Evolutionary conservation across 2,888 invertebrate genomes (phyloP), one percentile per base, ranked within the genome.

Genomic region (Agapetus fuscipes): DNA sequence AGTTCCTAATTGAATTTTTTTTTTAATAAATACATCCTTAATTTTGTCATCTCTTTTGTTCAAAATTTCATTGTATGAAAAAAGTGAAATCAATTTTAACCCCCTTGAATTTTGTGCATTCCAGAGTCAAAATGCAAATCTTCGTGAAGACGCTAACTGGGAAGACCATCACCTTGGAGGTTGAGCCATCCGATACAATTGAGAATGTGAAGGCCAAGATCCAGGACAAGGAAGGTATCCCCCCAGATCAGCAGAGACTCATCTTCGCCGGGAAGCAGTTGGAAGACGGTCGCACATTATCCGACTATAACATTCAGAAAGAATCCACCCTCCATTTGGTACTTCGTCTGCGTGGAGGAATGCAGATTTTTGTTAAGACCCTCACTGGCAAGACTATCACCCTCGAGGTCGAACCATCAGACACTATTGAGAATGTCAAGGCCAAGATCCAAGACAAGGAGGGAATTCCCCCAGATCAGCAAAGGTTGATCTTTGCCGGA

Each of bases 241-340:
- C 69, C 12, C 71, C 71, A 62, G 57, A 71, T 49, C 72, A 72
- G 51, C 71, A 72, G 53, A 57, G 71, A 45, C 51, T 72, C 49
- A 74, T 72, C 49, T 72, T 72, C 45, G 71, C 69, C 34, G 72
- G 72, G 7, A 72, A 71, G 49, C 74, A 75, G 52, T 52, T 74
- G 37, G 72, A 72, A 55, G 72, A 72, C 59, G 72, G 71, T 2
- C 58, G 72, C 5, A 73, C 72, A 2, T 52, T 72, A 17, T 68
- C 67, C 0, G 74, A 74, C 50, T 74, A 74, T 53, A 74, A 74
- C 51, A 74, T 74, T 44, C 73, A 74, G 49, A 74, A 74, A 50
- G 71, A 71, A 52, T 65, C 68, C 3, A 68, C 71, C 25, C 60
- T 71, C 36, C 67, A 72, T 52, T 52, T 71, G 48, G 69, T 71